Percentiles rank a stretch among this genome's conserved stretches.
These are phyloP conservation scores for Globodera ellingtonae DNA, from an alignment of 1,140 invertebrate genomes.

Conservation along the genomic window DNA sequence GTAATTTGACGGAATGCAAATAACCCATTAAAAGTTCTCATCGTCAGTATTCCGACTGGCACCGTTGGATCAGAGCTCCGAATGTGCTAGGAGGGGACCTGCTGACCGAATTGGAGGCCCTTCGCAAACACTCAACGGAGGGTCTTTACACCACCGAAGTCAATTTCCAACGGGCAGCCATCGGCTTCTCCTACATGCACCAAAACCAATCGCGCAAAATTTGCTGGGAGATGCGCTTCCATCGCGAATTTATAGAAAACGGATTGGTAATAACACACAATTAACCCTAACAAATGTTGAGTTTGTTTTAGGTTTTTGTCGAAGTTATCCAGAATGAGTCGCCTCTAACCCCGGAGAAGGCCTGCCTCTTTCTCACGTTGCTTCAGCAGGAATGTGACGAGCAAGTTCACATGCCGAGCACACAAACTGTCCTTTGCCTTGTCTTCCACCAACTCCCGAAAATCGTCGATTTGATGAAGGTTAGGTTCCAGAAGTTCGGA, in stretches of 20 bases:
- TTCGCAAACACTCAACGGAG: conserved; percentile 39
- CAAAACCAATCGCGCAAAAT: conserved; percentile 28
- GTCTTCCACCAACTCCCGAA: conserved; percentile 37
- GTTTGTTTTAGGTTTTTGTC: conserved; percentile 32
- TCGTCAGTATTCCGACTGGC: conserved; percentile 34
- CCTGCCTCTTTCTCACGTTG: conserved; percentile 34
- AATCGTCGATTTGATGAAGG: conserved; percentile 35
- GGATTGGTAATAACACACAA: conserved; percentile 28
- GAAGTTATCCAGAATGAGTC: conserved; percentile 45
- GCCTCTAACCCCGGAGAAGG: conserved; percentile 39
- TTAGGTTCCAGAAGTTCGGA: neutral
- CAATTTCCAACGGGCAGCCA: conserved; percentile 49
- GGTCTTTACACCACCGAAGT: conserved; percentile 49
- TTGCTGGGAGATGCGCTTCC: conserved; percentile 44
- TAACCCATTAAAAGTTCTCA: neutral
- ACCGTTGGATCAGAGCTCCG: conserved; percentile 45
- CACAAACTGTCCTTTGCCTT: conserved; percentile 36
- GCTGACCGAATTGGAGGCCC: conserved; percentile 32
- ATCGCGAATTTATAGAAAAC: conserved; percentile 43
- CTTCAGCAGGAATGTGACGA: conserved; percentile 39
- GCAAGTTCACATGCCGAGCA: conserved; percentile 25
- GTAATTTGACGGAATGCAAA: neutral
- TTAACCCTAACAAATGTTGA: neutral
- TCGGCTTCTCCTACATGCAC: conserved; percentile 45
- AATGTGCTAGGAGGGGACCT: conserved; percentile 44